phyloP scores from a whole-genome alignment of 1,140 invertebrate genomes.

The Heliothis virescens region DNA sequence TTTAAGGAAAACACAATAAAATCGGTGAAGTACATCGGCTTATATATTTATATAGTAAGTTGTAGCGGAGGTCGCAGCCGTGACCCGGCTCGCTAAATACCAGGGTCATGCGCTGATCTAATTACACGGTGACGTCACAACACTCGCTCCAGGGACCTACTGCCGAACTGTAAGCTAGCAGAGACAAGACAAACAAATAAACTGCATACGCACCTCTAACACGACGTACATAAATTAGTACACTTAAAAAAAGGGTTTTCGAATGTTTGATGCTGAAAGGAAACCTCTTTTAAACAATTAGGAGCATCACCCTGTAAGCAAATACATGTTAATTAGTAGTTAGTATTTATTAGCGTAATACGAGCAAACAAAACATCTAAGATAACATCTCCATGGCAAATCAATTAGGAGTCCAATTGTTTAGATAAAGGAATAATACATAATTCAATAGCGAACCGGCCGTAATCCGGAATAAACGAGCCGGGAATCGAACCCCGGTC shows the following conservation, averaged over 20 bases:
- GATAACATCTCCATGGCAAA: constrained; percentile 30
- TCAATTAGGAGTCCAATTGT: constrained; percentile 47
- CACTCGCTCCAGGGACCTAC: not conserved
- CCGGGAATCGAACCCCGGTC: constrained; percentile 46
- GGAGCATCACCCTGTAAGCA: no score
- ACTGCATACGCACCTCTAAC: no score
- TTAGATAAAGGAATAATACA: constrained; percentile 52
- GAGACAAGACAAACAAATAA: no score
- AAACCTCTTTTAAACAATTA: no score
- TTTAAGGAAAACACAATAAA: not conserved
- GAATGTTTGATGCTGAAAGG: no score
- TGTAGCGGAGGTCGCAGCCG: not conserved
- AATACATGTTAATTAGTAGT: no score
- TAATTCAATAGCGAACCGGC: constrained; percentile 52
- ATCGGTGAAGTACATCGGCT: not conserved
- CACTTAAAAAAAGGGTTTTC: no score
- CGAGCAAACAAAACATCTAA: not conserved
- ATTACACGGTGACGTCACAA: not conserved
- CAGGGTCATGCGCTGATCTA: not conserved
- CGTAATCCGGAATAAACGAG: constrained; percentile 53
- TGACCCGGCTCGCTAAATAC: not conserved
- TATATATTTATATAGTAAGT: not conserved
- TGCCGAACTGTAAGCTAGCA: not conserved
- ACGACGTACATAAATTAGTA: no score
- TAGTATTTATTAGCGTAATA: no score